Conservation (phyloP, 2,888 invertebrate species). For the Noctua janthina region DNA sequence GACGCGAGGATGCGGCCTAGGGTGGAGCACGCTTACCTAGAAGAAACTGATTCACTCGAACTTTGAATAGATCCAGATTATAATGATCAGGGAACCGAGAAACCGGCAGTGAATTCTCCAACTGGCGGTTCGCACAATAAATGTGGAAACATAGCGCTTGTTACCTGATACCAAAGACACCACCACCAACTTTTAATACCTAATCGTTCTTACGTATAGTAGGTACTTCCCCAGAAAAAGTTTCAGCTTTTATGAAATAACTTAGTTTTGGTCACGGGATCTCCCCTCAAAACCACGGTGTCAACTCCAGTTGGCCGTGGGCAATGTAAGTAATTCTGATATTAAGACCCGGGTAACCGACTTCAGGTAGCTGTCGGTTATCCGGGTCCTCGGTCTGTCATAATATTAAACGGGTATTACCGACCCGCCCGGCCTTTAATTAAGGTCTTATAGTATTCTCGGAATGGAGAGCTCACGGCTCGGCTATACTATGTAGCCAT, state of each 20-base stretch:
- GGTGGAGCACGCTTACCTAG: too few species aligned
- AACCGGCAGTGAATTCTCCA: too few species aligned
- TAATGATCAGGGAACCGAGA: too few species aligned
- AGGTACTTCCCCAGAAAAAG: neutral
- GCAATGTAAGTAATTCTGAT: neutral
- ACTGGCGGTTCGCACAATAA: too few species aligned
- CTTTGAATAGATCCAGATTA: too few species aligned
- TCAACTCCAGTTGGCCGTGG: neutral
- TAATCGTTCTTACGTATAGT: too few species aligned
- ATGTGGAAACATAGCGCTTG: too few species aligned
- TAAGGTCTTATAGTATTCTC: neutral
- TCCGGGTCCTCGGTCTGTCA: neutral
- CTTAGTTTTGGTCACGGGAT: neutral
- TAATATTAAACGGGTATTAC: conserved; percentile 4
- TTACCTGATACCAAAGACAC: neutral
- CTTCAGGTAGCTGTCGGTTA: neutral
- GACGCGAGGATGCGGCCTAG: too few species aligned
- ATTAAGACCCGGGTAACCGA: neutral
- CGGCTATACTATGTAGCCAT: neutral
- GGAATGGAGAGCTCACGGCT: neutral
- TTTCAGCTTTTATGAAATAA: neutral
- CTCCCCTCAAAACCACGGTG: neutral
- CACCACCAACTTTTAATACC: neutral
- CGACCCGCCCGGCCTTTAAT: conserved; percentile 5
- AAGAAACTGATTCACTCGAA: too few species aligned